Base-by-base conservation (phyloP, 1,140 invertebrate species). In the Cydia strobilella region DNA sequence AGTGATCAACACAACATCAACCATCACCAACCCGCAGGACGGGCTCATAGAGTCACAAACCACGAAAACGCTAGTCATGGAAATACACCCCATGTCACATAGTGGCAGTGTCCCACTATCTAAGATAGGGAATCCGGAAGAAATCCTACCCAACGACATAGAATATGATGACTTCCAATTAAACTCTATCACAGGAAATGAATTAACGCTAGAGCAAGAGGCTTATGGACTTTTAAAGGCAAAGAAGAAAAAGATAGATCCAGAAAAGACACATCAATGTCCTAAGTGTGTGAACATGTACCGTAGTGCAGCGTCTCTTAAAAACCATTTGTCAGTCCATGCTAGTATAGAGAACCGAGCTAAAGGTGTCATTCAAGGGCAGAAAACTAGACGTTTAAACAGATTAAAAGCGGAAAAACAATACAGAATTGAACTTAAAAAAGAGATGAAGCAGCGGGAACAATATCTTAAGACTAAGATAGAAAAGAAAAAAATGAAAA, bases 181-280 rank as follows among this genome's bases (percentile, higher is more conserved):
- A 7, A 93, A 93, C 75, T 91, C 90, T 10, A 93, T 93, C 27
- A 93, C 91, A 6, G 88, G 91, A 5, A 87, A 93, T 76, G 82
- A 90, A 27, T 75, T 91, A 54, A 83, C 90, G 0, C 74, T 93
- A 31, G 90, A 91, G 78, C 89, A 93, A 79, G 90, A 92, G 79
- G 89, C 89, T 5, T 90, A 88, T 65, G 85, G 88, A 0, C 73
- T 93, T n/a, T 74, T 90, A 35, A 82, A 88, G 82, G 80, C 82
- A 0, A 88, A 86, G 54, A 83, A 72, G 77, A 82, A 51, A 82
- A 74, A 62, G 73, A 74, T 13, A 20, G 73, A 18, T 62, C 23
- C 75, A 1, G 74, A 77, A 75, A 72, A 65, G 3, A 23, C 18
- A 25, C 71, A 78, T 48, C 71, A 62, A 7, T 93, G 91, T 72